Evolutionary conservation across 2,797 vertebrate species (phyloP).

Genomic region (Chelidonichthys spinosus): DNA sequence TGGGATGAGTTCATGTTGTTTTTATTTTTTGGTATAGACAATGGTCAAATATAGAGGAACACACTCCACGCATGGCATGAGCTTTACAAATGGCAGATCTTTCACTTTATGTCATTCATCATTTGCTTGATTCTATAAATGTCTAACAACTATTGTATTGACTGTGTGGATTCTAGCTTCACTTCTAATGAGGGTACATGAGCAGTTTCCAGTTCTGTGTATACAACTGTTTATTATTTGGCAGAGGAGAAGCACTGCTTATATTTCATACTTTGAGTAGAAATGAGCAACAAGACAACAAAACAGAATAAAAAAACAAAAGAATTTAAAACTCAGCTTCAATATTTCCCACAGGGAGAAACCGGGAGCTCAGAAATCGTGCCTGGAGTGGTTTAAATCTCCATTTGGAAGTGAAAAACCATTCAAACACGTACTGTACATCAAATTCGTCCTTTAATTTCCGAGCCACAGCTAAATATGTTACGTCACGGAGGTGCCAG

Average conservation of each 20-base stretch:
- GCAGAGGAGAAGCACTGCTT: not conserved
- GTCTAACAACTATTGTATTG: not conserved
- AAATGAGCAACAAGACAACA: conserved; percentile 1
- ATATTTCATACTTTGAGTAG: not conserved
- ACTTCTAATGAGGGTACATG: not conserved
- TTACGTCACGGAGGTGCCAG: conserved; percentile 31
- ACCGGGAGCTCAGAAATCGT: not conserved
- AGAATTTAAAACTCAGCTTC: conserved; percentile 1
- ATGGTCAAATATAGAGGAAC: not conserved
- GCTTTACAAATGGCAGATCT: not conserved
- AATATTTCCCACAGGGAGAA: not conserved
- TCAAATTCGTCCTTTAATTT: conserved; percentile 2
- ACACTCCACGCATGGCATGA: not conserved
- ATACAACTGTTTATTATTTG: not conserved
- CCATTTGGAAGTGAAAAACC: conserved; percentile 14
- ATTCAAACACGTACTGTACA: conserved; percentile 6
- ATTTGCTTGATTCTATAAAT: not conserved
- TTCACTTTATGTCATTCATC: not conserved
- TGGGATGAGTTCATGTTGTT: no score
- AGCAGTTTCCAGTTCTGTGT: not conserved
- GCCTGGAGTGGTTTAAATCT: conserved; percentile 15
- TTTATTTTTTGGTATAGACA: not conserved
- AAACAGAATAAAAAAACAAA: not conserved
- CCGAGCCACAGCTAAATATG: conserved; percentile 13
- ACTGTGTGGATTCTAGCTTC: not conserved